phyloP scores from a whole-genome alignment of 2,797 vertebrate genomes.

The Sibirionetta formosa region DNA sequence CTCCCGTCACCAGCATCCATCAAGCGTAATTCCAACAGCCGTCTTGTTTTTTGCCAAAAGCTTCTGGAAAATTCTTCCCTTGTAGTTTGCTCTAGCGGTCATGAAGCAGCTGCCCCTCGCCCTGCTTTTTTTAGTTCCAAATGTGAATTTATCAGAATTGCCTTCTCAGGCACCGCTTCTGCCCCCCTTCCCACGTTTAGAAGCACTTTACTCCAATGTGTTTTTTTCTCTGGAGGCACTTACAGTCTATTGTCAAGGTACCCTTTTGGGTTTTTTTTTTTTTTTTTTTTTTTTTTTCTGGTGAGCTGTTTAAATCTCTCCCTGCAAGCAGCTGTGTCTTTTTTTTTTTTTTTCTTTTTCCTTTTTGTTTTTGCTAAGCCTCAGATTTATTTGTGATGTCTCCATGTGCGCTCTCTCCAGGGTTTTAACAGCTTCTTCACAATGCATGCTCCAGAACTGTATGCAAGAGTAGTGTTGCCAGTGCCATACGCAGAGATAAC shows the following conservation, averaged over 20 bases:
- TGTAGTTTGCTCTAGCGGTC: neutral
- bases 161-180: neutral
- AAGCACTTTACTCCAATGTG: neutral
- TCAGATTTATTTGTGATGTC: neutral
- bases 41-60: neutral
- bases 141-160: neutral
- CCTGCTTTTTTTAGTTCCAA: neutral
- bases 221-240: neutral
- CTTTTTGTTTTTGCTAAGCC: neutral
- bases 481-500: neutral
- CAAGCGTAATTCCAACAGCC: neutral
- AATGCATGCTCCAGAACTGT: neutral
- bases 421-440: neutral
- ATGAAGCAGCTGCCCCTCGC: neutral
- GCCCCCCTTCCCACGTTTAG: neutral
- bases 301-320: neutral
- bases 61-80: neutral
- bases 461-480: neutral
- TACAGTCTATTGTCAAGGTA: neutral
- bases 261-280: rapidly evolving
- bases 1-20: neutral
- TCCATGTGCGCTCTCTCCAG: neutral
- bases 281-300: neutral
- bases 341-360: neutral
- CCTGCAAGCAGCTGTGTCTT: neutral